A percentile compares a stretch with the other conserved stretches of the same genome.
Evolutionary conservation across 2,888 invertebrate genomes (phyloP).

Genomic region (Desoria tigrina): DNA sequence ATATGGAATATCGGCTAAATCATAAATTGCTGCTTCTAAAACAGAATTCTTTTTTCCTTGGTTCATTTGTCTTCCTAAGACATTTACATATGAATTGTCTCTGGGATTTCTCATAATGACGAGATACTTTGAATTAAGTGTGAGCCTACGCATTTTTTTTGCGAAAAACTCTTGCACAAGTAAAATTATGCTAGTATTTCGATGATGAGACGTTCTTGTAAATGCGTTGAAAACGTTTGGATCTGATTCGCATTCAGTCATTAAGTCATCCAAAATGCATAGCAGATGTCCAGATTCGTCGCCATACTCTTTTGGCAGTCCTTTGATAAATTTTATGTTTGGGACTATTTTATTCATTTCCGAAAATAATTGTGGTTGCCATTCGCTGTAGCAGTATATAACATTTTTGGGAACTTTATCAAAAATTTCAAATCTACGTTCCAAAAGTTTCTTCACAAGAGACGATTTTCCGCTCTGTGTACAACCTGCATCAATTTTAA

Average conservation of each 20-base stretch:
- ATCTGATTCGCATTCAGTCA: conserved; percentile 12
- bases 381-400: conserved; percentile 28
- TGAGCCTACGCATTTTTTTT: conserved; percentile 25
- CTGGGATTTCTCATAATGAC: conserved; percentile 38
- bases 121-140: conserved; percentile 29
- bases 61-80: conserved; percentile 43
- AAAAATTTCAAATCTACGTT: conserved; percentile 27
- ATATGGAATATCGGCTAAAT: conserved; percentile 34
- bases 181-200: conserved; percentile 11
- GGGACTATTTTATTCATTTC: conserved; percentile 18
- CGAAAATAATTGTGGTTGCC: conserved; percentile 23
- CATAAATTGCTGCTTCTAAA: conserved; percentile 35
- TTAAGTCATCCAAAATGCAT: conserved; percentile 28
- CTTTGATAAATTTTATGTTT: conserved; percentile 28
- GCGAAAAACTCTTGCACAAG: conserved; percentile 39
- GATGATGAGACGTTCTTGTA: conserved; percentile 21
- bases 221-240: conserved; percentile 21
- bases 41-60: conserved; percentile 23
- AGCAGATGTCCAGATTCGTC: not conserved
- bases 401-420: conserved; percentile 11
- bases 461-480: conserved; percentile 22
- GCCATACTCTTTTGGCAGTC: conserved; percentile 20
- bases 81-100: conserved; percentile 19
- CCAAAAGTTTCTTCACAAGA: conserved; percentile 8
- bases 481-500: no score